phyloP scores from a whole-genome alignment of 2,888 invertebrate species.

The Cosmia pyralina region DNA sequence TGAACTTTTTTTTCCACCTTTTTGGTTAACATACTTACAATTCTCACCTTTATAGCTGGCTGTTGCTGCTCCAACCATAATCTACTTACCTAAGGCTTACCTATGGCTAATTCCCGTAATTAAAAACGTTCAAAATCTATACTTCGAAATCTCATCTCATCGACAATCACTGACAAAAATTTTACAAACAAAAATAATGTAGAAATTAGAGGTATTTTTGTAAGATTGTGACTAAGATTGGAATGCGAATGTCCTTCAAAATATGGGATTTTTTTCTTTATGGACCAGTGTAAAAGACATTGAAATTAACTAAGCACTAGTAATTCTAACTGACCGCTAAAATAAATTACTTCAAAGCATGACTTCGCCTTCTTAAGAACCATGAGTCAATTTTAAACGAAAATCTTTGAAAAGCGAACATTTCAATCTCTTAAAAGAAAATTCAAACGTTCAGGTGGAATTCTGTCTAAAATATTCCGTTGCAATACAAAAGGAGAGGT shows the following conservation, averaged over 20 bases:
- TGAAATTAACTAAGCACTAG: neutral
- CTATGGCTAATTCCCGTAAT: too few species aligned
- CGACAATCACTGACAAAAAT: neutral
- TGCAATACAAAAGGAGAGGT: slow-evolving; percentile 36
- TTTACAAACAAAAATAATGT: neutral
- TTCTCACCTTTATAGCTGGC: neutral
- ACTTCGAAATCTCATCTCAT: neutral
- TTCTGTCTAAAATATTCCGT: slow-evolving; percentile 49
- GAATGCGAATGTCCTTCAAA: neutral
- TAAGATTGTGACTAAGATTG: too few species aligned
- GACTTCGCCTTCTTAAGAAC: slow-evolving; percentile 4
- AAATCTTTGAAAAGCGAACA: slow-evolving; percentile 27
- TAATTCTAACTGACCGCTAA: neutral
- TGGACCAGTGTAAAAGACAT: neutral
- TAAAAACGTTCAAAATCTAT: neutral
- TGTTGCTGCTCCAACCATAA: neutral
- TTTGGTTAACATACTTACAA: neutral
- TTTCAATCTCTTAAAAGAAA: slow-evolving; percentile 30
- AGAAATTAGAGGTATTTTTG: neutral
- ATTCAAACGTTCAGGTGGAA: slow-evolving; percentile 27
- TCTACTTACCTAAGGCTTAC: neutral
- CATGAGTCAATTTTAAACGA: slow-evolving; percentile 28
- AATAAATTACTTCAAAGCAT: slow-evolving; percentile 12
- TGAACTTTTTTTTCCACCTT: neutral
- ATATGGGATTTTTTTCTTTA: neutral